Conservation (phyloP, 2,113 vertebrate species). For the Cranoglanis bouderius region DNA sequence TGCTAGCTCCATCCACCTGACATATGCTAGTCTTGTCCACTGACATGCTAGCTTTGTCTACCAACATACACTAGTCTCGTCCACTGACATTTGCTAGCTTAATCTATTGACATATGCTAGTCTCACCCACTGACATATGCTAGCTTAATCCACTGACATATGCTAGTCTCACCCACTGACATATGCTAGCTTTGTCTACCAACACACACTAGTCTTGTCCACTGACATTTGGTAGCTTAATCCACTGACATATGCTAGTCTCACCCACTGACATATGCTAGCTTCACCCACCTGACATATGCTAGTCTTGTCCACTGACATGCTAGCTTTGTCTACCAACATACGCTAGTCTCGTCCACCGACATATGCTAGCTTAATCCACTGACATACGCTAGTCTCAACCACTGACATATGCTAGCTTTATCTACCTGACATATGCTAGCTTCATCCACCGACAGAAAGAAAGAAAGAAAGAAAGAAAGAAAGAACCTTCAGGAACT, state of each 20-base stretch:
- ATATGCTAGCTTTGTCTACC: background rate
- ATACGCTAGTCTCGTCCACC: background rate
- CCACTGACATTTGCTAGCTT: background rate
- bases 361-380: background rate
- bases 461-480: background rate
- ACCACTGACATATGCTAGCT: background rate
- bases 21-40: background rate
- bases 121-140: background rate
- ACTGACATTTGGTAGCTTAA: background rate
- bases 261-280: background rate
- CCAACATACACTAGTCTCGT: background rate
- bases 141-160: background rate
- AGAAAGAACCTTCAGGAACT: background rate
- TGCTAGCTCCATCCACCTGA: background rate
- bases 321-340: background rate
- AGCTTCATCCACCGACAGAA: too few species aligned
- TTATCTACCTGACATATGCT: too few species aligned
- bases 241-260: background rate
- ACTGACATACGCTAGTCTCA: background rate
- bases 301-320: background rate
- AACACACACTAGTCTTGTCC: background rate
- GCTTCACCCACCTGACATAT: background rate
- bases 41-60: background rate
- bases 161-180: background rate
- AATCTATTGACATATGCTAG: background rate